Percentiles rank a stretch among this genome's conserved stretches.
These are phyloP conservation scores for Dufourea novaeangliae DNA, from an alignment of 1,140 invertebrate species.

Conservation along the genomic window DNA sequence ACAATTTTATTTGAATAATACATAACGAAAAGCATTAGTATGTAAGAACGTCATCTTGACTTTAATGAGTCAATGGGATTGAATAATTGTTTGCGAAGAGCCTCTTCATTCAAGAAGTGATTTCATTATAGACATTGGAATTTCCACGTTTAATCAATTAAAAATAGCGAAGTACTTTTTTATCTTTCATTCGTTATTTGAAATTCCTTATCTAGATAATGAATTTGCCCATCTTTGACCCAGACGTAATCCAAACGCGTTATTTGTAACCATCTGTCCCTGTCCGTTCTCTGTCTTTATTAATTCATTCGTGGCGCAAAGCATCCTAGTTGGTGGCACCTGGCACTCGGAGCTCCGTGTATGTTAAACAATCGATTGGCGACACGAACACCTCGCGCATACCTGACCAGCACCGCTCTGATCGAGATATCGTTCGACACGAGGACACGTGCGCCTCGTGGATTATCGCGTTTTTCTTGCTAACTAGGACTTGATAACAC, in stretches of 20 bases:
- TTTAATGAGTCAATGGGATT: no score
- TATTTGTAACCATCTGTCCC: constrained; percentile 29
- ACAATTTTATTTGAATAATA: no score
- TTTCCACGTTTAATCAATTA: no score
- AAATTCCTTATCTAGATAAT: no score
- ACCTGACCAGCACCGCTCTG: constrained; percentile 7
- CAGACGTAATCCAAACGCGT: not conserved
- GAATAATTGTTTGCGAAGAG: no score
- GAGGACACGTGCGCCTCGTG: not conserved
- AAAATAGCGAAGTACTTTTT: no score
- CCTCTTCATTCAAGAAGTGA: no score
- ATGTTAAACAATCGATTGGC: constrained; percentile 51
- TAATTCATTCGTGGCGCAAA: constrained; percentile 33
- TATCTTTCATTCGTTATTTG: no score
- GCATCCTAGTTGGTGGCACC: constrained; percentile 40
- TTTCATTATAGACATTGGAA: no score
- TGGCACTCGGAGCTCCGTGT: constrained; percentile 20
- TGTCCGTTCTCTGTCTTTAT: constrained; percentile 34
- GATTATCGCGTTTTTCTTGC: constrained; percentile 29
- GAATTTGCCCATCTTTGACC: no score
- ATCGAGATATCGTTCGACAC: constrained; percentile 20
- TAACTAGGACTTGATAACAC: constrained; percentile 33
- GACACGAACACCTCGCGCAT: constrained; percentile 6
- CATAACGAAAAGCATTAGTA: no score
- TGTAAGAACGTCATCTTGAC: no score